phyloP scores from a whole-genome alignment of 2,113 vertebrate genomes.

The Odocoileus hemionus region DNA sequence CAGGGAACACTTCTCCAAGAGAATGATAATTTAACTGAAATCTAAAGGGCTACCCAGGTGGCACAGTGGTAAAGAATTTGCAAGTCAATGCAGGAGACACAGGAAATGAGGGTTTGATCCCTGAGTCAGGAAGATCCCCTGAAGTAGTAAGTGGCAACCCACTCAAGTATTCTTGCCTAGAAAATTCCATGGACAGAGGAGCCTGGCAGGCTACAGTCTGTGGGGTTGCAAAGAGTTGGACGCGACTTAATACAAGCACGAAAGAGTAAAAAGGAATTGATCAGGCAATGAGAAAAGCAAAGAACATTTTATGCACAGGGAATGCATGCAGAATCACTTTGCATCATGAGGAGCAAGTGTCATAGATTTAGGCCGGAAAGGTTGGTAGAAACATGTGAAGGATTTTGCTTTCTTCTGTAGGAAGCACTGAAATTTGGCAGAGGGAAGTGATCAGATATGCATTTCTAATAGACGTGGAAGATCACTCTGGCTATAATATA shows the following conservation, averaged over 20 bases:
- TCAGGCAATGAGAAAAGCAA: not conserved
- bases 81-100: not conserved
- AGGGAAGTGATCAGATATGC: not conserved
- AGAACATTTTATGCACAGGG: not conserved
- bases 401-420: not conserved
- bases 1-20: not conserved
- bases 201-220: not conserved
- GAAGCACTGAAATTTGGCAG: not conserved
- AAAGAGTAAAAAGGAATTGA: not conserved
- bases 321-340: not conserved
- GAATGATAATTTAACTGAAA: not conserved
- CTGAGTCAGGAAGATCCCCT: not conserved
- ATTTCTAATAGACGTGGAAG: not conserved
- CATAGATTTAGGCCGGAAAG: not conserved
- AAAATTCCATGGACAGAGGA: too few relatives aligned
- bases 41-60: not conserved
- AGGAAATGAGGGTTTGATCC: not conserved
- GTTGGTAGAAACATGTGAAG: not conserved
- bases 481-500: not conserved
- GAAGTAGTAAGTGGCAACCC: not conserved
- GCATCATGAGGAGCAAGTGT: not conserved
- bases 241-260: accelerated
- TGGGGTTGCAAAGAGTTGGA: not conserved
- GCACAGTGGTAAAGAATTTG: not conserved
- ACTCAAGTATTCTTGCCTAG: not conserved